phyloP scores from a whole-genome alignment of 2,797 vertebrate genomes.

The Schizothorax lantsangensis region DNA sequence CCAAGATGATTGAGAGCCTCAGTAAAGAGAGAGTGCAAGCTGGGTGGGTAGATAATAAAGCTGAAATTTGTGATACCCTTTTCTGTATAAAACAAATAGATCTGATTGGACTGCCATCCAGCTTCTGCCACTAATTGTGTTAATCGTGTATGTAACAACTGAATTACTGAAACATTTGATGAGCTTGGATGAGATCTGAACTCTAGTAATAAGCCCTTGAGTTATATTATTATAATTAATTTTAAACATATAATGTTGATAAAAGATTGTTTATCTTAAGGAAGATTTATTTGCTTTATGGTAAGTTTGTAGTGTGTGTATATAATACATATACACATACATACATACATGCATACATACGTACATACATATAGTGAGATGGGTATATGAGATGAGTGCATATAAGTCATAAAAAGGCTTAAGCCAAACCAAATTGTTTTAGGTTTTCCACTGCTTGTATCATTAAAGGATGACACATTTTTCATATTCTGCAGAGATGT shows the following conservation, averaged over 20 bases:
- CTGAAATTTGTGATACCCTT: not conserved
- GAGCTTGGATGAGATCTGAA: not conserved
- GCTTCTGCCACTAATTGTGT: not conserved
- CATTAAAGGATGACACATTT: not conserved
- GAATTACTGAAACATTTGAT: not conserved
- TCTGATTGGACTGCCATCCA: not conserved
- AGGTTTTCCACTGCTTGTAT: not conserved
- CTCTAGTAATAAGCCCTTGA: not conserved
- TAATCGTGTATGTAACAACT: not conserved
- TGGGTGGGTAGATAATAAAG: slow-evolving; percentile 78
- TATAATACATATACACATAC: not conserved
- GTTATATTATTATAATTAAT: not conserved
- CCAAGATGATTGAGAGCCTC: slow-evolving; percentile 96
- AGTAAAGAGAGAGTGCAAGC: slow-evolving; percentile 96
- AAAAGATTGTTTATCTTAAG: not conserved
- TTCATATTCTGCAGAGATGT: slow-evolving; percentile 81
- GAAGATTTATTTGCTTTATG: not conserved
- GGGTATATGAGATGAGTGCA: not conserved
- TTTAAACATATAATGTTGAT: not conserved
- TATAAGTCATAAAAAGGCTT: not conserved
- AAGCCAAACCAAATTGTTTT: not conserved
- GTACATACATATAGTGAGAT: not conserved
- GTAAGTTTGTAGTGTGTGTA: not conserved
- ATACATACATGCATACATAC: not conserved
- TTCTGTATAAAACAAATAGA: not conserved